Conservation (phyloP, 2,113 vertebrate genomes). For the Cyanocitta stelleri region DNA sequence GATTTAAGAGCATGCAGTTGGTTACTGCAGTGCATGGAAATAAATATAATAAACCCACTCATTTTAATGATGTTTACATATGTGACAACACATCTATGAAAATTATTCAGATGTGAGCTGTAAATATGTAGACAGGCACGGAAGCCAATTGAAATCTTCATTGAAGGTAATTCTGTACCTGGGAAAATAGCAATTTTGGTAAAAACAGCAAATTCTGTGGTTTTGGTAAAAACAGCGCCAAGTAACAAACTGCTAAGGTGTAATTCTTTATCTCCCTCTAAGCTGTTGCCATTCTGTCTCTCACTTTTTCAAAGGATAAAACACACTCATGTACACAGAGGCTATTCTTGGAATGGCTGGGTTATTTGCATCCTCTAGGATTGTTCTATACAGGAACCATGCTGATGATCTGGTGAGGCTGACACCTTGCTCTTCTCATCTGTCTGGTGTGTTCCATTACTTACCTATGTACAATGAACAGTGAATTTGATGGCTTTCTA, state of each 20-base stretch:
- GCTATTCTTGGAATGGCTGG: not conserved
- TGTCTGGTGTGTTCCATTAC: not conserved
- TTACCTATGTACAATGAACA: not conserved
- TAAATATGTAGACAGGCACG: not conserved
- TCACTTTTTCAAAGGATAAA: not conserved
- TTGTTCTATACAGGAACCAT: not conserved
- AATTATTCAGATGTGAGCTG: not conserved
- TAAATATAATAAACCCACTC: not conserved
- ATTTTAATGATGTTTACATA: constrained; percentile 25
- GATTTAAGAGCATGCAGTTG: not conserved
- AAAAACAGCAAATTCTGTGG: not conserved
- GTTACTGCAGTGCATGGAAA: not conserved
- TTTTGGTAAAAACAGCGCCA: not conserved
- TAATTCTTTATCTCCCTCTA: not conserved
- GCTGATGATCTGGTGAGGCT: not conserved
- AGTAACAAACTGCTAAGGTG: not conserved
- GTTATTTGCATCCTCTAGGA: not conserved
- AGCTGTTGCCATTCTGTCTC: not conserved
- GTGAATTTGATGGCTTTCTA: not conserved
- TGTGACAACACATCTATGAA: not conserved
- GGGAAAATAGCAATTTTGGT: constrained; percentile 1
- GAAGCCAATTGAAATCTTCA: not conserved
- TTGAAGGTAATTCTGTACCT: not conserved
- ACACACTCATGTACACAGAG: not conserved
- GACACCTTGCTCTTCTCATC: not conserved